These are phyloP conservation scores for Microcebus lehilahytsara DNA, from an alignment of 2,113 vertebrate genomes.

Conservation along the genomic window DNA sequence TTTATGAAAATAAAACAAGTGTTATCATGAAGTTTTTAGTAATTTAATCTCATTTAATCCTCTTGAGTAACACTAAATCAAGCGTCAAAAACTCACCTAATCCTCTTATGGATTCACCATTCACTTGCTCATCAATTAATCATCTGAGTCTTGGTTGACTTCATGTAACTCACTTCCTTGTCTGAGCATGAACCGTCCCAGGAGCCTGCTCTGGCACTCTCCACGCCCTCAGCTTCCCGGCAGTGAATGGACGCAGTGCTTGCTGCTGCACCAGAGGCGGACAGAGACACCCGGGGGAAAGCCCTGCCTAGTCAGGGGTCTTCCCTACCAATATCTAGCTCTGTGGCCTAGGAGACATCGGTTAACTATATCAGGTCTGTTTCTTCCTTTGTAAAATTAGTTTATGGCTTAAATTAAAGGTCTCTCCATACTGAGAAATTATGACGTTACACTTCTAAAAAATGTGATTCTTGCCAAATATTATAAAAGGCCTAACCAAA, in stretches of 20 bases:
- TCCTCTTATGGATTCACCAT: not conserved
- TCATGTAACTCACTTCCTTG: not conserved
- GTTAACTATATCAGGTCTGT: not conserved
- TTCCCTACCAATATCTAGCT: not conserved
- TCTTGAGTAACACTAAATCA: not conserved
- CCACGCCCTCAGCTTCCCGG: not conserved
- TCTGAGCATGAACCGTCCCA: not conserved
- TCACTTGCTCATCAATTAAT: not conserved
- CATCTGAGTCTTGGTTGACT: not conserved
- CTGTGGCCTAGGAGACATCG: not conserved
- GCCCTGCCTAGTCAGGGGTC: not conserved
- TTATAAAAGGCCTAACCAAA: not conserved
- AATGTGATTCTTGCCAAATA: not conserved
- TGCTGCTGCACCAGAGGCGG: not conserved
- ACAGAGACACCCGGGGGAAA: not conserved
- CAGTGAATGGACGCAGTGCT: not conserved
- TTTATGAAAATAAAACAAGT: constrained; percentile 26
- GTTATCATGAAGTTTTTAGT: not conserved
- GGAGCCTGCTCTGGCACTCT: not conserved
- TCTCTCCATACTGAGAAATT: not conserved
- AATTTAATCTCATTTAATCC: not conserved
- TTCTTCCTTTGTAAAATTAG: not conserved
- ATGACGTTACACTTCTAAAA: not conserved
- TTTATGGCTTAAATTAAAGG: not conserved
- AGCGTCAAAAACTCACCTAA: not conserved